phyloP scores from a whole-genome alignment of 2,113 vertebrate species.

The Xenopus borealis region DNA sequence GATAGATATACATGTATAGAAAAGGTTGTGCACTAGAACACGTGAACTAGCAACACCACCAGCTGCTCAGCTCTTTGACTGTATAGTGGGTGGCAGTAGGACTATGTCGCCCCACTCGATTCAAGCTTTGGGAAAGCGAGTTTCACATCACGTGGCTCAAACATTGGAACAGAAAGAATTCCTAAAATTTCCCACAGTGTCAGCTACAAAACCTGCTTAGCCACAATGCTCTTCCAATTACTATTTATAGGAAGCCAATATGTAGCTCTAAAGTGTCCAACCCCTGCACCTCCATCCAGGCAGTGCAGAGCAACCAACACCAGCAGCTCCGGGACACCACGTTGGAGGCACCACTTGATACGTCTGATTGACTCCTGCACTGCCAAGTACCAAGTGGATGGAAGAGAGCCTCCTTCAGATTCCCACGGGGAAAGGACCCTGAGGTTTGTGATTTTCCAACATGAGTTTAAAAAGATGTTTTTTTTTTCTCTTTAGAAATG shows the following conservation, averaged over 20 bases:
- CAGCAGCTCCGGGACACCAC: background rate
- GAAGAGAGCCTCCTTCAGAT: conserved; percentile 10
- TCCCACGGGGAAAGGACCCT: conserved; percentile 34
- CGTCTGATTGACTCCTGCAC: conserved; percentile 19
- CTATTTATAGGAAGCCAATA: conserved; percentile 26
- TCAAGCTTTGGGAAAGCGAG: conserved; percentile 12
- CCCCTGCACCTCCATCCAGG: conserved; percentile 15
- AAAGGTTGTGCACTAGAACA: conserved; percentile 26
- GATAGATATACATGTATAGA: conserved; percentile 35
- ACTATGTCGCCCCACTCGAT: conserved; percentile 4
- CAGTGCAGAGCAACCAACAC: conserved; percentile 17
- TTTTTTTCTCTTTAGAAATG: too few species aligned
- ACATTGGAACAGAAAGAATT: background rate
- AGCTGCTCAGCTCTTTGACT: conserved; percentile 6
- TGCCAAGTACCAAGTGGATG: conserved; percentile 18
- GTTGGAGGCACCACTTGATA: background rate
- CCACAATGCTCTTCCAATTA: conserved; percentile 9
- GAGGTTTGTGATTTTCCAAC: conserved; percentile 14
- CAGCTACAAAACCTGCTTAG: background rate
- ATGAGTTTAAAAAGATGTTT: conserved; percentile 11
- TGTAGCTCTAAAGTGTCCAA: conserved; percentile 36
- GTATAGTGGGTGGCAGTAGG: background rate
- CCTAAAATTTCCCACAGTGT: conserved; percentile 7
- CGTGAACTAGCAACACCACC: conserved; percentile 27
- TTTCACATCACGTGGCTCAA: conserved; percentile 9